Evolutionary conservation across 2,113 vertebrate genomes (phyloP).

Genomic region (Piaya cayana): DNA sequence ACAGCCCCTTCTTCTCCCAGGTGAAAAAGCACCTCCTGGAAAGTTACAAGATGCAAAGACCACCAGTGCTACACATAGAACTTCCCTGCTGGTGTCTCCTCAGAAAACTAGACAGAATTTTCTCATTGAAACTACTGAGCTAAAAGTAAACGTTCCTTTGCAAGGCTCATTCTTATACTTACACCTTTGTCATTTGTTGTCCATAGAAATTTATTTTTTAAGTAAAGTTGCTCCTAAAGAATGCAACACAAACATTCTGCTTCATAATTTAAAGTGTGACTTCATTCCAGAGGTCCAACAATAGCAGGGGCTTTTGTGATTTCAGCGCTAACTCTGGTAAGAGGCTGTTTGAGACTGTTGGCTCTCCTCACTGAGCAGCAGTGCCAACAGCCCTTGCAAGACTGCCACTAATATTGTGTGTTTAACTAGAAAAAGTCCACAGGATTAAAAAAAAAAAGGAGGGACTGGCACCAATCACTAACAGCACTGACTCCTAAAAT

Average conservation of each 20-base stretch:
- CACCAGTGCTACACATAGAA: background rate
- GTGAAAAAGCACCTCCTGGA: background rate
- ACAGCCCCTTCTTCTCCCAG: background rate
- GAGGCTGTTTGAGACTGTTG: too few species aligned
- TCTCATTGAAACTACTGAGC: background rate
- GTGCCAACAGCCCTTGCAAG: background rate
- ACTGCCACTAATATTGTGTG: background rate
- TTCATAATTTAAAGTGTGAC: background rate
- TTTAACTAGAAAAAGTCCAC: background rate
- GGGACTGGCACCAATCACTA: background rate
- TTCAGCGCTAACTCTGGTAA: background rate
- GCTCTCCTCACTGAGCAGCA: background rate
- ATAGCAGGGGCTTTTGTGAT: fast-evolving
- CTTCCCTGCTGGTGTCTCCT: fast-evolving
- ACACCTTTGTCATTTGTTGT: too few species aligned
- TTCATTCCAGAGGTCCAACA: background rate
- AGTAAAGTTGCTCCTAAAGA: background rate
- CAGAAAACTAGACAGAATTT: background rate
- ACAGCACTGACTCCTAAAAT: background rate
- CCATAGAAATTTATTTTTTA: background rate
- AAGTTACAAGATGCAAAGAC: background rate
- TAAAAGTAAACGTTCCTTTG: background rate
- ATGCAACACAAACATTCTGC: background rate
- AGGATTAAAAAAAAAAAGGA: background rate
- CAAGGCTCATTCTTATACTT: background rate